Base-by-base conservation (phyloP, 2,797 vertebrate genomes). In the Argya squamiceps region DNA sequence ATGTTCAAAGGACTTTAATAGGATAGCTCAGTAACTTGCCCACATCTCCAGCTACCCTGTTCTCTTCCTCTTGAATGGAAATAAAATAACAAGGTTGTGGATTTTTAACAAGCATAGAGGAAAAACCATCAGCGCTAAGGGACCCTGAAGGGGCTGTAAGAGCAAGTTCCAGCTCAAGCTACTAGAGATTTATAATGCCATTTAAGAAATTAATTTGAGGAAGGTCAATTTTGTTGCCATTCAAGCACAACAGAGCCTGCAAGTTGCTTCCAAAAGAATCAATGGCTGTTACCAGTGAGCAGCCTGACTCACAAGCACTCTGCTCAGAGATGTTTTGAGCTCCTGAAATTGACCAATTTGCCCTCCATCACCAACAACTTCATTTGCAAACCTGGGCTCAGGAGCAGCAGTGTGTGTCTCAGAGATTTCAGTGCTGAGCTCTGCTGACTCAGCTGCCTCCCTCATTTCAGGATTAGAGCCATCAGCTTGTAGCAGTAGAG, bases 171-270 rank as follows among this genome's bases (percentile, higher is more conserved):
- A 59, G 60, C 30, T 93, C 64, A 73, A 44, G 59, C 22, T 87
- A 29, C 18, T 77, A 84, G 26, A 58, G 39, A 59, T 24, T 37
- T 34, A 30, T 53, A 81, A 75, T 30, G 24, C 20, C 92, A 58
- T 92, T 90, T 81, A 55, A 69, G 49, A 95, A 82, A 92, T 74
- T 69, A 88, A 86, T 89, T 82, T 12, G 10, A 69, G 77, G 44
- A 52, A 77, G 37, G 64, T 49, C 26, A 77, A 65, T 84, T 69
- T 91, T 75, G 50, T 70, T 85, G 49, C 74, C 37, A 62, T 58
- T 85, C 43, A 84, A 80, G 60, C 73, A 64, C 69, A 95, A 53
- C 27, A 67, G 47, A 82, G 53, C 49, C 47, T 56, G 32, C 30
- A 84, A 71, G 26, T 44, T 80, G 49, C 71, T 74, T 85, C 68